Evolutionary conservation across 2,797 vertebrate genomes (phyloP).

Genomic region (Xenops minutus): DNA sequence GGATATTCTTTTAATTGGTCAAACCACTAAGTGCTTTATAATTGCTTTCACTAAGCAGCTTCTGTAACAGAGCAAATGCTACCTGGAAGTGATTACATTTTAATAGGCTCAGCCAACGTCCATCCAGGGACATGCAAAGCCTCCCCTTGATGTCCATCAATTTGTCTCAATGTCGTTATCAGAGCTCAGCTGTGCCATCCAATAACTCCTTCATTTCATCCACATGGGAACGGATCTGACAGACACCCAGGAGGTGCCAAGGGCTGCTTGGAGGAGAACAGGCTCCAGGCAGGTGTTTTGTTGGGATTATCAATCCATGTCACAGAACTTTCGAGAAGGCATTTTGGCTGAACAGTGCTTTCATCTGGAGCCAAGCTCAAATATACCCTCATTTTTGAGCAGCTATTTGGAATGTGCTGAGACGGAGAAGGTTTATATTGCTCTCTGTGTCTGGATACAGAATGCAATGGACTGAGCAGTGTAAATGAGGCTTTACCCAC

Average conservation of each 20-base stretch:
- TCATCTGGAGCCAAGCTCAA: not conserved
- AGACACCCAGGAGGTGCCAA: not conserved
- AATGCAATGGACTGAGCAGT: not conserved
- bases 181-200: not conserved
- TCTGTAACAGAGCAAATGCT: not conserved
- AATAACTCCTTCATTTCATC: not conserved
- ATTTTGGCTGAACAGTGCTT: not conserved
- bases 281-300: not conserved
- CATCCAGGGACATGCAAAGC: not conserved
- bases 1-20: slow-evolving; percentile 23
- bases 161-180: not conserved
- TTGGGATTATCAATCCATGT: not conserved
- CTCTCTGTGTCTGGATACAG: not conserved
- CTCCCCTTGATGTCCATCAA: not conserved
- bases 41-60: slow-evolving; percentile 42
- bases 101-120: not conserved
- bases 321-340: not conserved
- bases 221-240: rapidly evolving
- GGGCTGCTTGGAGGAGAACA: not conserved
- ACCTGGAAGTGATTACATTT: slow-evolving; percentile 3
- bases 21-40: slow-evolving; percentile 18
- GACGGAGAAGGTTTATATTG: not conserved
- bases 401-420: not conserved
- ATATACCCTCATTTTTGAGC: not conserved
- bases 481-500: not conserved